These are phyloP conservation scores for Salarias fasciatus DNA, from an alignment of 2,797 vertebrate genomes.

Conservation along the genomic window DNA sequence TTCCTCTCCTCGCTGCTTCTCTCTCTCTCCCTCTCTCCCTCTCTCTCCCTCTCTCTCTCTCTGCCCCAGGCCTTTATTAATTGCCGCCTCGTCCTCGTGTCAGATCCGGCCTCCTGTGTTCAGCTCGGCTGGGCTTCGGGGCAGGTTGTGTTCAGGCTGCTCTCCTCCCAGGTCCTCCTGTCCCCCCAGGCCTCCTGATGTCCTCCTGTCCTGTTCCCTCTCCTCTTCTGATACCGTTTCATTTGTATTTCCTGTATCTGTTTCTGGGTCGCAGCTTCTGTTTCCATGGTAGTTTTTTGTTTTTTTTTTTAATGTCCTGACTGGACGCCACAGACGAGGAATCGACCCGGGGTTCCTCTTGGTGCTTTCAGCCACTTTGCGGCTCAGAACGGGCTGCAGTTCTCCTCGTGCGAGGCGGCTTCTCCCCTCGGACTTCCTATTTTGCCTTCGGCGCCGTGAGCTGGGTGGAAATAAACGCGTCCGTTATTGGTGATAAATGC, in stretches of 20 bases:
- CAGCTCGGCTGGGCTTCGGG: constrained; percentile 27
- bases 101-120: no score
- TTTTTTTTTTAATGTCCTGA: no score
- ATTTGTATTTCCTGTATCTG: not conserved
- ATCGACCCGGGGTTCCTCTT: no score
- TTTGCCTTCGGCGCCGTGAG: constrained; percentile 21
- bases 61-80: constrained; percentile 53
- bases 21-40: constrained; percentile 39
- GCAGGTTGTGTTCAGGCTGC: constrained; percentile 33
- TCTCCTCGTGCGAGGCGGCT: not conserved
- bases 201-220: constrained; percentile 22
- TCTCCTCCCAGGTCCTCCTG: constrained; percentile 8
- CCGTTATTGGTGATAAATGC: constrained; percentile 55
- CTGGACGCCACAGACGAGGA: constrained; percentile 13
- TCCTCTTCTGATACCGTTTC: constrained; percentile 8
- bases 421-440: constrained; percentile 1
- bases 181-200: no score
- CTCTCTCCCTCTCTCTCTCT: constrained; percentile 38
- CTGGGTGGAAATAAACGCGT: constrained; percentile 32
- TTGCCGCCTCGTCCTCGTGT: constrained; percentile 56
- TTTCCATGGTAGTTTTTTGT: no score
- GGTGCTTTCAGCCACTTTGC: no score
- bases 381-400: constrained; percentile 5
- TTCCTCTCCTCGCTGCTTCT: not conserved
- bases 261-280: not conserved